These are phyloP conservation scores for Bos javanicus DNA, from an alignment of 2,113 vertebrate genomes.

Conservation along the genomic window DNA sequence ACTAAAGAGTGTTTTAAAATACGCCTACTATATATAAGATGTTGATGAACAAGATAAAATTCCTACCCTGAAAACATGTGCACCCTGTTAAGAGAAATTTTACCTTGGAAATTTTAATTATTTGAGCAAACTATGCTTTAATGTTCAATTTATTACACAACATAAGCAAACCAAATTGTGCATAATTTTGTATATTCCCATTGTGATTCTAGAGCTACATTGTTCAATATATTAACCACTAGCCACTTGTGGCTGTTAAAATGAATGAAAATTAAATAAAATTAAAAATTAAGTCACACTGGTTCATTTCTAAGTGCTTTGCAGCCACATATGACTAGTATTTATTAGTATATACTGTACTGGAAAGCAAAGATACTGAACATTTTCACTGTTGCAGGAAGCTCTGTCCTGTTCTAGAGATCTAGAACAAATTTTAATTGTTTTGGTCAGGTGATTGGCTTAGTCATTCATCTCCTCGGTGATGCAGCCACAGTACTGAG, in stretches of 20 bases:
- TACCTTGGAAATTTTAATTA: not conserved
- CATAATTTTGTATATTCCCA: not conserved
- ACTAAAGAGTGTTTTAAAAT: not conserved
- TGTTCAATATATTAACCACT: conserved; percentile 14
- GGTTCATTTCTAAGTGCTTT: not conserved
- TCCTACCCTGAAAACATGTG: not conserved
- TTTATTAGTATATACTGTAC: not conserved
- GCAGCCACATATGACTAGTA: not conserved
- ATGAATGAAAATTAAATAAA: conserved; percentile 2
- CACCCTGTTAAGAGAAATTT: conserved; percentile 32
- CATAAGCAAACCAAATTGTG: not conserved
- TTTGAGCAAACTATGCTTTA: not conserved
- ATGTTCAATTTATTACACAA: not conserved
- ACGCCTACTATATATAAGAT: not conserved
- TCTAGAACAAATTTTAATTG: not conserved
- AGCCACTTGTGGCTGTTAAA: not conserved
- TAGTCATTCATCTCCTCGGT: conserved; percentile 10
- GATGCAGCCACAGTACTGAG: accelerated
- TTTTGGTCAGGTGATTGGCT: not conserved
- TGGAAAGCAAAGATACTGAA: not conserved
- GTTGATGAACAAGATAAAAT: not conserved
- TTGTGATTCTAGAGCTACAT: not conserved
- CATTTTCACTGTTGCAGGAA: not conserved
- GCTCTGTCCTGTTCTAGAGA: not conserved
- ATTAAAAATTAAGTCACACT: not conserved